Conservation (phyloP, 2,113 vertebrate genomes). For the Tragelaphus strepsiceros region DNA sequence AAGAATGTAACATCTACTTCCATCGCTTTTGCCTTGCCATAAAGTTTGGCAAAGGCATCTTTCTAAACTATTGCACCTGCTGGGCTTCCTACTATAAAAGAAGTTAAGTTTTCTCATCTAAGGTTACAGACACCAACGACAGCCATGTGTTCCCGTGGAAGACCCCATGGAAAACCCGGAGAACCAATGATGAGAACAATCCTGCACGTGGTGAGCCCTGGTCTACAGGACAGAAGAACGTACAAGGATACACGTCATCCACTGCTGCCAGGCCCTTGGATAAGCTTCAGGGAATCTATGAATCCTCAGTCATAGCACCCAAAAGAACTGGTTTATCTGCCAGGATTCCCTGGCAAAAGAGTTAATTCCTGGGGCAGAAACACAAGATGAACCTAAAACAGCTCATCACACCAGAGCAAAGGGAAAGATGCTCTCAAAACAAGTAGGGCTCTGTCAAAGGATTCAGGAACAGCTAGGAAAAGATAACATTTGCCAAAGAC, state of each 20-base stretch:
- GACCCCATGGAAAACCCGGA: background rate
- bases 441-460: background rate
- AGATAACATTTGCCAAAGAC: background rate
- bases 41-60: background rate
- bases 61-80: background rate
- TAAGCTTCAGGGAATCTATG: background rate
- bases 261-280: background rate
- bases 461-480: background rate
- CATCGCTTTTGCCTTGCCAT: background rate
- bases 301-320: background rate
- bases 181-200: background rate
- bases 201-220: background rate
- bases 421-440: background rate
- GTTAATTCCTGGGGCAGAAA: background rate
- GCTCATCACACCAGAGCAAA: background rate
- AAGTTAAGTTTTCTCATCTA: background rate
- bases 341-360: background rate
- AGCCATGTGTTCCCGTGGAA: background rate
- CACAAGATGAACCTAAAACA: background rate
- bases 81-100: background rate
- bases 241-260: background rate
- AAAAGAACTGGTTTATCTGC: background rate
- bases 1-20: background rate
- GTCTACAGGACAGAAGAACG: background rate
- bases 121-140: background rate